Conservation (phyloP, 2,888 invertebrate genomes). For the Ichneumon xanthorius region DNA sequence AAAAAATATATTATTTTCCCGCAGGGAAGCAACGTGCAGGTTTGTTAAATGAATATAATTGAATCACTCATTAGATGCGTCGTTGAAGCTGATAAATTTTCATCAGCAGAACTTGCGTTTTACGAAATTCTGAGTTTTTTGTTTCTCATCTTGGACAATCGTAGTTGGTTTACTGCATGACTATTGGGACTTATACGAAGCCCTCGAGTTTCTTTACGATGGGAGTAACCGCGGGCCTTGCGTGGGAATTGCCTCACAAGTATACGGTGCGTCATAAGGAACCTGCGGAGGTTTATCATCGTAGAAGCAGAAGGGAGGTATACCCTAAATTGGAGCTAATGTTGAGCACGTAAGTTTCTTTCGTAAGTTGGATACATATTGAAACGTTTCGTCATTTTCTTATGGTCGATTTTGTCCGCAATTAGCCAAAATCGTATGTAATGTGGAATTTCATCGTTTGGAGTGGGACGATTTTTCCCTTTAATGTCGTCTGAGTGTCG, state of each 20-base stretch:
- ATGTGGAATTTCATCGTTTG: no score
- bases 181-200: conserved; percentile 86
- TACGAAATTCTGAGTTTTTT: background rate
- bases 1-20: conserved; percentile 87
- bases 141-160: conserved; percentile 29
- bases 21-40: conserved; percentile 88
- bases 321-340: conserved; percentile 88
- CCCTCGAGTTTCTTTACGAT: conserved; percentile 88
- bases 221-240: conserved; percentile 91
- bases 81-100: conserved; percentile 18
- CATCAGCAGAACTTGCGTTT: background rate
- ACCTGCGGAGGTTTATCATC: conserved; percentile 86
- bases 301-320: conserved; percentile 87
- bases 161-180: conserved; percentile 88
- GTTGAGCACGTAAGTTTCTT: conserved; percentile 87
- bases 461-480: no score
- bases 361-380: conserved; percentile 7
- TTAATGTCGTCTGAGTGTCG: no score
- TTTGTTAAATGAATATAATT: conserved; percentile 83
- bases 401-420: no score
- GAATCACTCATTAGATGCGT: conserved; percentile 23
- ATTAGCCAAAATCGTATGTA: no score
- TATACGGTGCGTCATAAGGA: conserved; percentile 84
- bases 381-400: no score
- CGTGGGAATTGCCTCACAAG: conserved; percentile 90